These are phyloP conservation scores for Tuberolachnus salignus DNA, from an alignment of 2,888 invertebrate genomes.

Conservation along the genomic window DNA sequence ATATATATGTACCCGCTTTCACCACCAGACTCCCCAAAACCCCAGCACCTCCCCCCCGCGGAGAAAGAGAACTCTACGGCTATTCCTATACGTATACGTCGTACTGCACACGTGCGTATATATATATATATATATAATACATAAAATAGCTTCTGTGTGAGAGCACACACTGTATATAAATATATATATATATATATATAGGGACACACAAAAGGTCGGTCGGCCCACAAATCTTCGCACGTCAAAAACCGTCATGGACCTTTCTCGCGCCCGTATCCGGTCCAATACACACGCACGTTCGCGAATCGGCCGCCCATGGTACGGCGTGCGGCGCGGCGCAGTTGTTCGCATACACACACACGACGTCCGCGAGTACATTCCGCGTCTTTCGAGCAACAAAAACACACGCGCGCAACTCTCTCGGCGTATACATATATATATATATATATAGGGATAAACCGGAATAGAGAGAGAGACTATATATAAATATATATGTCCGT, in stretches of 20 bases:
- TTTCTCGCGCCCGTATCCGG: conserved; percentile 49
- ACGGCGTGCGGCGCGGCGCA: neutral
- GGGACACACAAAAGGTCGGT: conserved; percentile 50
- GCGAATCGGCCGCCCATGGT: conserved; percentile 45
- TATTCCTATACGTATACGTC: neutral
- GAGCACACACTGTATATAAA: neutral
- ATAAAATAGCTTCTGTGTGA: conserved; percentile 13
- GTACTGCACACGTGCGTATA: neutral
- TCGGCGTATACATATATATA: too few species aligned
- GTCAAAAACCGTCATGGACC: conserved; percentile 55
- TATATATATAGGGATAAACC: too few species aligned
- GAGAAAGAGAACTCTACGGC: neutral
- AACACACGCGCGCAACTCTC: too few species aligned
- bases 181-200: neutral
- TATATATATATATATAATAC: neutral
- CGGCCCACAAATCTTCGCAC: conserved; percentile 53
- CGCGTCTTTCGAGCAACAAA: too few species aligned
- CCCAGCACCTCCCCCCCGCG: neutral
- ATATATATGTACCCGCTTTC: too few species aligned
- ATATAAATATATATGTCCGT: too few species aligned
- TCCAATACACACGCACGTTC: conserved; percentile 47
- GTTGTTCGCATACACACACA: too few species aligned
- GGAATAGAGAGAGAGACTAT: too few species aligned
- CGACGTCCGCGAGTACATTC: too few species aligned
- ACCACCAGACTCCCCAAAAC: conserved; percentile 11